These are phyloP conservation scores for Pollenia angustigena DNA, from an alignment of 2,888 invertebrate genomes.

Conservation along the genomic window DNA sequence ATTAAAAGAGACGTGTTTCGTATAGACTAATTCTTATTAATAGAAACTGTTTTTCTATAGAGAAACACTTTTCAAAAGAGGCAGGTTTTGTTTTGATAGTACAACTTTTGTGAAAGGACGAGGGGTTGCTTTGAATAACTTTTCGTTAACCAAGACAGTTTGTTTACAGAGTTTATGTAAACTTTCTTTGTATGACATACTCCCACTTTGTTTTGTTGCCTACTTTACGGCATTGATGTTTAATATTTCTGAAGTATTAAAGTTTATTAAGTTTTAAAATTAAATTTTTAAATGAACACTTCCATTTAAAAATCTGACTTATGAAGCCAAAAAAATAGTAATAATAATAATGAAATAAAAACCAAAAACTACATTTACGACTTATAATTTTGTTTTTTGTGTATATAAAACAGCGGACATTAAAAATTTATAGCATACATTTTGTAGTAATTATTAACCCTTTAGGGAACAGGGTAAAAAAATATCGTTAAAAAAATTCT, in stretches of 20 bases:
- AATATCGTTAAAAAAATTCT: too few relatives aligned
- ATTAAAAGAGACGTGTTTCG: not conserved
- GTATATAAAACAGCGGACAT: slow-evolving; percentile 15
- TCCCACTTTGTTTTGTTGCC: too few relatives aligned
- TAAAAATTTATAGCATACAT: slow-evolving; percentile 16
- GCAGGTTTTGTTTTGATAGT: not conserved
- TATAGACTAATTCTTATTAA: not conserved
- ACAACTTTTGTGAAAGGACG: too few relatives aligned
- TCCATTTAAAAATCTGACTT: slow-evolving; percentile 14
- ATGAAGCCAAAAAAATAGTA: slow-evolving; percentile 1
- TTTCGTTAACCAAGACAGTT: too few relatives aligned
- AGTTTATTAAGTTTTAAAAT: not conserved
- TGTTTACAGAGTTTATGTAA: too few relatives aligned
- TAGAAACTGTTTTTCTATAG: not conserved
- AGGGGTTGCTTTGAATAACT: too few relatives aligned
- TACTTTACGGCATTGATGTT: too few relatives aligned
- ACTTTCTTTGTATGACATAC: too few relatives aligned
- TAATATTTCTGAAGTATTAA: too few relatives aligned
- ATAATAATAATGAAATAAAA: not conserved
- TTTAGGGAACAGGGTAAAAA: not conserved
- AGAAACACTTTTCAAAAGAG: not conserved
- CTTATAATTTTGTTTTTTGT: slow-evolving; percentile 26
- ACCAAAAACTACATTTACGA: slow-evolving; percentile 19
- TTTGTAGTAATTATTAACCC: slow-evolving; percentile 3
- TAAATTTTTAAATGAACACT: slow-evolving; percentile 3